Evolutionary conservation across 1,140 invertebrate species (phyloP).

Genomic region (Drosophila punjabiensis): DNA sequence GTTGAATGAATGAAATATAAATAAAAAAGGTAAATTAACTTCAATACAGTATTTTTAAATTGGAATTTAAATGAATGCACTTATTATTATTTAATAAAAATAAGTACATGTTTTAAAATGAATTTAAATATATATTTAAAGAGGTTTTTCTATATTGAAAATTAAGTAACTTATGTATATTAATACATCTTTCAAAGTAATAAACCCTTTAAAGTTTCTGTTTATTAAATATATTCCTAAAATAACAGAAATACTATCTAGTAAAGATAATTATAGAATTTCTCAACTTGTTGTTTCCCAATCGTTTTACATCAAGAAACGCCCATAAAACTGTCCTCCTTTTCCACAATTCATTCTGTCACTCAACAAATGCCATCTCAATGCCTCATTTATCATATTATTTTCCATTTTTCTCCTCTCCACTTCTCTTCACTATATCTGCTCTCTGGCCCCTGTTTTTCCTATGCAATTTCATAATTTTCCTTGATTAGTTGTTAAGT

Average conservation of each 20-base stretch:
- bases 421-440: background rate
- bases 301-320: conserved; percentile 5
- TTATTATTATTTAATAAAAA: background rate
- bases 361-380: conserved; percentile 8
- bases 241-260: background rate
- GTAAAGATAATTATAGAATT: background rate
- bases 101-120: background rate
- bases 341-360: conserved; percentile 5
- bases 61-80: background rate
- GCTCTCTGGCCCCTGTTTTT: conserved; percentile 8
- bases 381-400: conserved; percentile 13
- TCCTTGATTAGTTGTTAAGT: conserved; percentile 50
- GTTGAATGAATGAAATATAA: conserved; percentile 34
- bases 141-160: background rate
- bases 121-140: background rate
- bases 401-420: background rate
- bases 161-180: background rate
- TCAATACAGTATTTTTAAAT: background rate
- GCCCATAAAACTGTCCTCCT: conserved; percentile 16
- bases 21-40: conserved; percentile 19
- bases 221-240: too few species aligned
- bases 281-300: conserved; percentile 5
- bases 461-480: conserved; percentile 50
- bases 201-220: too few species aligned
- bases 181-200: background rate